These are phyloP conservation scores for Aplodontia rufa DNA, from an alignment of 2,113 vertebrate species.

Conservation along the genomic window DNA sequence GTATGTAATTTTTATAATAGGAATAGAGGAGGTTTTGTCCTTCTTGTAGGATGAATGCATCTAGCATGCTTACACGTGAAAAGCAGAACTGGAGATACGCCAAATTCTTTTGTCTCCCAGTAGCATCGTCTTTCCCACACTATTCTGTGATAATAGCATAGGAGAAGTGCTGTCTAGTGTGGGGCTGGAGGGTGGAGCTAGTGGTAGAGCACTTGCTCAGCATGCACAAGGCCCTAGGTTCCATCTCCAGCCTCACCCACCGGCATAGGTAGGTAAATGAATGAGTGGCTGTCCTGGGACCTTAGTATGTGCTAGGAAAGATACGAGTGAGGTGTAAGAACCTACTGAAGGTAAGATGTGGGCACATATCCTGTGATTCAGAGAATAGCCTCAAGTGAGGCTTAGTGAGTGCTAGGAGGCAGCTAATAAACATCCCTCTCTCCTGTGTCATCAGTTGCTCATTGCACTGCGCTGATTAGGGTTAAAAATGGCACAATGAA, in stretches of 20 bases:
- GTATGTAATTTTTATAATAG: not conserved
- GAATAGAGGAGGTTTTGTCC: not conserved
- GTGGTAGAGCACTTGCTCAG: not conserved
- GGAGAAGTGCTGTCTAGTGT: not conserved
- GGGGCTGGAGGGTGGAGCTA: not conserved
- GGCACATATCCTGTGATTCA: not conserved
- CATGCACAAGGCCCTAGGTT: not conserved
- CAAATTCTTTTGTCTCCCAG: not conserved
- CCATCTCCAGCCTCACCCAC: not conserved
- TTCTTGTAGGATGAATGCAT: not conserved
- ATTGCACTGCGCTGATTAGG: slow-evolving; percentile 68
- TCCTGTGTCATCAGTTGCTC: not conserved
- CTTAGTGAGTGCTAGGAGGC: not conserved
- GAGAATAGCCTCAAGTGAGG: not conserved
- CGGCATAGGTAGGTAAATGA: not conserved
- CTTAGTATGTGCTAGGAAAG: not conserved
- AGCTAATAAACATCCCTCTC: slow-evolving; percentile 32
- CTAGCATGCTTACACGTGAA: not conserved
- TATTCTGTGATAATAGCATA: not conserved
- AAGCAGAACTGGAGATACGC: not conserved
- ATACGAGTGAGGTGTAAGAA: not conserved
- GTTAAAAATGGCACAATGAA: slow-evolving; percentile 72
- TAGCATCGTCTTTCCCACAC: slow-evolving; percentile 1
- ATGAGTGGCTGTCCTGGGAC: not conserved
- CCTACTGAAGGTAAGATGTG: not conserved